phyloP scores from a whole-genome alignment of 2,888 invertebrate species.

The Chrysotoxum bicinctum region DNA sequence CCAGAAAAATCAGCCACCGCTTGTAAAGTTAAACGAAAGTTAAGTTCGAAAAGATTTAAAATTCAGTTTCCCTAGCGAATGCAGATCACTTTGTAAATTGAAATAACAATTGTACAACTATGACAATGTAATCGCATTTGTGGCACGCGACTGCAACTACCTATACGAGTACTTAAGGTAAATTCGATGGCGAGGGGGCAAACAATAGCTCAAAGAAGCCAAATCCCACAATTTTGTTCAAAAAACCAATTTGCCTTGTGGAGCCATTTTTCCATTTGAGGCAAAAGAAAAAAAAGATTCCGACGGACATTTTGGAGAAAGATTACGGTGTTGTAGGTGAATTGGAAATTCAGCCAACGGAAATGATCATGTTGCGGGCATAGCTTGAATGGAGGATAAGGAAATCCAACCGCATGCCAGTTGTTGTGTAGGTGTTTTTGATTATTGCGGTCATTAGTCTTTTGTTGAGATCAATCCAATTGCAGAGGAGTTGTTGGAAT shows the following conservation, averaged over 20 bases:
- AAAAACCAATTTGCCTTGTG: constrained; percentile 41
- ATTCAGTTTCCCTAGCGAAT: constrained; percentile 26
- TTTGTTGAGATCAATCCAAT: constrained; percentile 41
- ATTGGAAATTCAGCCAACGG: constrained; percentile 58
- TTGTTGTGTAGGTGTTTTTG: constrained; percentile 62
- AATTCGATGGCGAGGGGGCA: background rate
- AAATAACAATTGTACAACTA: constrained; percentile 32
- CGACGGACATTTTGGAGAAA: constrained; percentile 32
- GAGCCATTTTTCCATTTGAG: constrained; percentile 5
- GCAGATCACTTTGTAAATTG: constrained; percentile 33
- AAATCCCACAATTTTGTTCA: constrained; percentile 25
- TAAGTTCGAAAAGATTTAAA: constrained; percentile 37
- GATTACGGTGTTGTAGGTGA: constrained; percentile 10
- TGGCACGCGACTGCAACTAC: constrained; percentile 40
- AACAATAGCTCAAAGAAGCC: constrained; percentile 30
- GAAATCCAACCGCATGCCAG: constrained; percentile 39
- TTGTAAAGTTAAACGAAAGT: constrained; percentile 32
- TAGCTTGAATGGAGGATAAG: constrained; percentile 26
- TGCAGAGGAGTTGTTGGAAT: constrained; percentile 1
- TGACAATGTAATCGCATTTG: constrained; percentile 42
- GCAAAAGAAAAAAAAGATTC: background rate
- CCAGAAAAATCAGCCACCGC: constrained; percentile 41
- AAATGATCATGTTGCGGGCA: constrained; percentile 35
- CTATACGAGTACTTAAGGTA: background rate
- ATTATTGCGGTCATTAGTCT: constrained; percentile 66